Percentiles rank a stretch among this genome's conserved stretches.
Conservation (phyloP, 2,113 vertebrate genomes). For the Pantherophis guttatus region DNA sequence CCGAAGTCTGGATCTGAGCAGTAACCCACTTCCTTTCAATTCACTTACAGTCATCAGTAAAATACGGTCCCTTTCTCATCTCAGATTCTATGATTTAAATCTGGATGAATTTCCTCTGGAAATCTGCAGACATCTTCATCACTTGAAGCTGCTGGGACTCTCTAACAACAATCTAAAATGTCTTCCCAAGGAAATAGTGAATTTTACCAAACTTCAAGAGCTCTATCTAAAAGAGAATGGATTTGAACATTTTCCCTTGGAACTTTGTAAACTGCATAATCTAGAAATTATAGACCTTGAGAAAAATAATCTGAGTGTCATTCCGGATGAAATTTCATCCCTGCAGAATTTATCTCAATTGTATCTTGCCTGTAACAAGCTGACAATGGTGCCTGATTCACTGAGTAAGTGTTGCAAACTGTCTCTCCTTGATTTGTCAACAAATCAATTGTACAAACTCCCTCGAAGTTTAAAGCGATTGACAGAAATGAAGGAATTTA, state of each 20-base stretch:
- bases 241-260: slow-evolving; percentile 53
- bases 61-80: slow-evolving; percentile 45
- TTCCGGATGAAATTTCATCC: slow-evolving; percentile 55
- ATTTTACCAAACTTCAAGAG: slow-evolving; percentile 63
- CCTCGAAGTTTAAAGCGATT: slow-evolving; percentile 31
- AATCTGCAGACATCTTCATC: slow-evolving; percentile 61
- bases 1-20: slow-evolving; percentile 66
- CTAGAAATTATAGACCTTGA: slow-evolving; percentile 68
- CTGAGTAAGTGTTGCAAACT: slow-evolving; percentile 48
- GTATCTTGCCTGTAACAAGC: slow-evolving; percentile 57
- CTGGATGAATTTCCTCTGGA: slow-evolving; percentile 45
- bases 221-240: slow-evolving; percentile 66
- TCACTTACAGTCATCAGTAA: slow-evolving; percentile 38
- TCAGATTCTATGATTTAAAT: slow-evolving; percentile 57
- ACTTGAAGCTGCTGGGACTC: slow-evolving; percentile 63
- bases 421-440: slow-evolving; percentile 51
- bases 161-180: slow-evolving; percentile 50
- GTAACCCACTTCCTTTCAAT: slow-evolving; percentile 38
- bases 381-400: slow-evolving; percentile 50
- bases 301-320: slow-evolving; percentile 51
- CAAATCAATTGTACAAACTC: slow-evolving; percentile 43
- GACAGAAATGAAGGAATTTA: slow-evolving; percentile 24
- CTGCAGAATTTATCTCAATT: slow-evolving; percentile 59
- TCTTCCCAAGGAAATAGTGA: slow-evolving; percentile 63
- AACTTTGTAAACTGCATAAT: slow-evolving; percentile 54